Conservation (phyloP, 2,888 invertebrate species). For the Tricholauxania praeusta region DNA sequence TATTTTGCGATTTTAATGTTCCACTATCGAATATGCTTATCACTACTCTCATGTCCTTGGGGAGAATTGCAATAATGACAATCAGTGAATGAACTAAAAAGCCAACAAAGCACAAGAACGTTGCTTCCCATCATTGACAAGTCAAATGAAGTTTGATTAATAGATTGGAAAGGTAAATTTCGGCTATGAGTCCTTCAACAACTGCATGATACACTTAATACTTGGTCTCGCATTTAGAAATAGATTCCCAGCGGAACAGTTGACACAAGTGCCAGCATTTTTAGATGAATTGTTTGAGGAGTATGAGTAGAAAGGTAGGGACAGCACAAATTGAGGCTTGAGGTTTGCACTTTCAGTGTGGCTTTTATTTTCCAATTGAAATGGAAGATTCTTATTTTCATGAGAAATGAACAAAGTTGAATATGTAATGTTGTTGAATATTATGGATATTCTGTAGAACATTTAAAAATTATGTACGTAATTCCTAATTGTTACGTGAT, state of each 20-base stretch:
- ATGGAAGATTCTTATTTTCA: background rate
- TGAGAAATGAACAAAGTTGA: slow-evolving; percentile 1
- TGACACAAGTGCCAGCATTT: slow-evolving; percentile 27
- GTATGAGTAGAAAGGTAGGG: background rate
- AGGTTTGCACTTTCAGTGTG: no score
- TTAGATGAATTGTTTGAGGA: background rate
- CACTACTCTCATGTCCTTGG: slow-evolving; percentile 21
- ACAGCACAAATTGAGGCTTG: no score
- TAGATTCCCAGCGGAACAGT: slow-evolving; percentile 23
- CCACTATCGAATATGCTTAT: background rate
- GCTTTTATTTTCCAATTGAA: background rate
- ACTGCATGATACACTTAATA: slow-evolving; percentile 30
- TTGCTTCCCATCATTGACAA: background rate
- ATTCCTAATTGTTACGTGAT: no score
- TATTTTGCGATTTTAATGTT: no score
- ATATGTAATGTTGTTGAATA: no score
- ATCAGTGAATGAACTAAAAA: slow-evolving; percentile 10
- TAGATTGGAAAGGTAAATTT: slow-evolving; percentile 20
- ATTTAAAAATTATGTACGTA: no score
- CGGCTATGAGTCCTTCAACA: background rate
- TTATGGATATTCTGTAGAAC: no score
- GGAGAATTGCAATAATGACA: slow-evolving; percentile 38
- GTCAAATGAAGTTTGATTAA: slow-evolving; percentile 12
- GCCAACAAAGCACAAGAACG: background rate
- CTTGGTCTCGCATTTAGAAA: background rate